Evolutionary conservation across 2,888 invertebrate species (phyloP), one percentile per base, ranked within the genome.

Genomic region (Diplazon laetatorius): DNA sequence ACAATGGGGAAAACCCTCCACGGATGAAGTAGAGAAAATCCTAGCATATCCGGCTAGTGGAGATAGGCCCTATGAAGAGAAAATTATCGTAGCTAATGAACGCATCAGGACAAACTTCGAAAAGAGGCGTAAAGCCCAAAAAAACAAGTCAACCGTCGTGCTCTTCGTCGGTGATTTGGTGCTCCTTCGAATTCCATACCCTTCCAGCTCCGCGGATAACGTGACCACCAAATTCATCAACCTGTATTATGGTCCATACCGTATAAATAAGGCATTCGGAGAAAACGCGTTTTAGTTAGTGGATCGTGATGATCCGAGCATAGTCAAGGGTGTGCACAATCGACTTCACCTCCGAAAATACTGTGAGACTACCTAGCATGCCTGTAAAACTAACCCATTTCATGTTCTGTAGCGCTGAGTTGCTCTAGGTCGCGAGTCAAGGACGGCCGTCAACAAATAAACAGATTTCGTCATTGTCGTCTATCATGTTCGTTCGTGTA

Each of bases 251-350:
- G 73, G 73, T n/a, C n/a, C n/a, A n/a, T 75, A 69, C 42, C 12
- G 20, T 9, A 37, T 69, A 0, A 18, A 18, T 1, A 5, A 62
- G 2, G n/a, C 8, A 0, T 18, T 10, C 6, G 69, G 69, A 0
- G 10, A 46, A 1, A 75, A 75, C 42, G 75, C 69, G 1, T 69
- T 50, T 69, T 37, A 25, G 12, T 18, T 73, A 4, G 22, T 50
- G 9, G 16, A 68, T 20, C 35, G 30, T 0, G 14, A 46, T 10
- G 37, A 62, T 44, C 25, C 52, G 0, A 9, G 5, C 0, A 12
- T 22, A 0, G 12, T 39, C 0, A 76, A 76, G 16, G 70, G 76
- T 1, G 55, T 59, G 0, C 65, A 70, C 22, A 76, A 76, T 48
- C 62, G 76, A 4, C 5, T 37, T 1, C 60, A 50, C 20, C n/a